Base-by-base conservation (phyloP, 2,113 vertebrate species). In the Varanus komodoensis region DNA sequence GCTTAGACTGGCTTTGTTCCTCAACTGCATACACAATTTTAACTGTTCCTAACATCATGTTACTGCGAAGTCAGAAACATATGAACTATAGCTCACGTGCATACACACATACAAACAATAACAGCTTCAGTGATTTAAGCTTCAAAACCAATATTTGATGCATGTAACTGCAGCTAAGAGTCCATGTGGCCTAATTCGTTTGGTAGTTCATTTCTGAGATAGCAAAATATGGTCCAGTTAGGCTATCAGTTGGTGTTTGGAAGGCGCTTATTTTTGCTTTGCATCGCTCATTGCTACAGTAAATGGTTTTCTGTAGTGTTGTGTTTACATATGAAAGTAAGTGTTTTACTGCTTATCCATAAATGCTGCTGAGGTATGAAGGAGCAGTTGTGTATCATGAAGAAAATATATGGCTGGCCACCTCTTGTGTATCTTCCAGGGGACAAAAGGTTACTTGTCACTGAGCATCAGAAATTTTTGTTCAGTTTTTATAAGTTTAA, bases 361-460 rank as follows among this genome's bases (percentile, higher is more conserved):
- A 92, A 92, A 71, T 93, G 90, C 90, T 91, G 52, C 1, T 91
- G 93, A 91, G 79, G 54, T 71, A 91, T 79, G 32, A 78, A 92
- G 75, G 90, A 90, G 38, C 82, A 82, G 32, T 86, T 80, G 38
- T 88, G 80, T 92, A 95, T 89, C 64, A 89, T 88, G 0, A 87
- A 89, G 93, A 93, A 87, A 96, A 94, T 94, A 92, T 90, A 93
- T 1, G 48, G 94, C 95, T 93, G 96, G 89, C 94, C 82, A 75
- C 87, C 92, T 89, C 84, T 84, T 92, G 92, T 96, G 96, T 95
- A 94, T 90, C 97, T 97, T 97, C 96, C 97, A 97, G 97, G 97
- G 97, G 96, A 92, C 19, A 25, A 25, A 0, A 29, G 12, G 4
- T 48, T 69, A 38, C 75, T 25, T 78, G 7, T 4, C 78, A 34